A percentile compares a stretch with the other conserved stretches of the same genome.
Conservation (phyloP, 2,888 invertebrate species). For the Ichneumon xanthorius region DNA sequence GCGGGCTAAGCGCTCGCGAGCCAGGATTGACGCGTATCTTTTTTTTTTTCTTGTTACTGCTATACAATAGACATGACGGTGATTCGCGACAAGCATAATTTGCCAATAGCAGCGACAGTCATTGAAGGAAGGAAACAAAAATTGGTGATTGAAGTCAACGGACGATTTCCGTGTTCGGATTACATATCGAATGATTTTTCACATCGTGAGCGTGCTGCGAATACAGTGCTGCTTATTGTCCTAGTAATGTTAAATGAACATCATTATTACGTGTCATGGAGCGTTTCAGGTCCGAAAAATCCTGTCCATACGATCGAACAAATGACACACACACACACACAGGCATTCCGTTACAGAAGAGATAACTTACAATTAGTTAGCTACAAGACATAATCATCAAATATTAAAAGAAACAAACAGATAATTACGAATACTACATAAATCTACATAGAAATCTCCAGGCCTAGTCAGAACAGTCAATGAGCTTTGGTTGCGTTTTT, state of each 20-base stretch:
- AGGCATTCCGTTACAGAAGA: slow-evolving; percentile 18
- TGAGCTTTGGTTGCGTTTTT: slow-evolving; percentile 41
- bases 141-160: slow-evolving; percentile 45
- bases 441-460: slow-evolving; percentile 47
- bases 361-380: slow-evolving; percentile 25
- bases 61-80: slow-evolving; percentile 6
- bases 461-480: slow-evolving; percentile 12
- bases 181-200: slow-evolving; percentile 29
- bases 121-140: slow-evolving; percentile 19
- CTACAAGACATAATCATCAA: slow-evolving; percentile 12
- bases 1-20: background rate
- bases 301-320: slow-evolving; percentile 29
- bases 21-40: slow-evolving; percentile 7
- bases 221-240: background rate
- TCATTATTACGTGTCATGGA: slow-evolving; percentile 33
- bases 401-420: slow-evolving; percentile 9
- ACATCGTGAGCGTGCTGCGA: background rate
- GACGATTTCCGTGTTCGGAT: slow-evolving; percentile 42
- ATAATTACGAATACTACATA: slow-evolving; percentile 29
- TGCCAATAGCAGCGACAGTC: slow-evolving; percentile 28
- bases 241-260: background rate
- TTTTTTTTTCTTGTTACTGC: background rate
- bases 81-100: slow-evolving; percentile 16
- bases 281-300: slow-evolving; percentile 16
- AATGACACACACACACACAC: slow-evolving; percentile 23